phyloP scores from a whole-genome alignment of 2,797 vertebrate genomes.

The Psittacula echo region DNA sequence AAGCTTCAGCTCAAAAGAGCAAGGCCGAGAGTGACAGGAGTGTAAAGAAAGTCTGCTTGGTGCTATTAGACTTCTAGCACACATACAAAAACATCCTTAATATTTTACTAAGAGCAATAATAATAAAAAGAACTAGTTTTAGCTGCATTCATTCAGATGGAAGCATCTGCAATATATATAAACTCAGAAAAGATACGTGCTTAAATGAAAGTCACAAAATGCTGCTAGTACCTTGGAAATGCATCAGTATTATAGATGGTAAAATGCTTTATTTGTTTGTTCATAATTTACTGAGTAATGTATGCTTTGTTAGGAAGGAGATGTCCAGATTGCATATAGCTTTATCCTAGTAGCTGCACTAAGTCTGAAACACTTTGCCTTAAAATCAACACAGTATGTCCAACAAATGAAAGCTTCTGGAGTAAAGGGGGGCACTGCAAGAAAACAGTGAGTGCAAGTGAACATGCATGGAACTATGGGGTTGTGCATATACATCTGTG shows the following conservation, averaged over 20 bases:
- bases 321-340: not conserved
- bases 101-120: not conserved
- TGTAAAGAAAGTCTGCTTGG: not conserved
- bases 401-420: not conserved
- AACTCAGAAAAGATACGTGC: not conserved
- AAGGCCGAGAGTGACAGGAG: not conserved
- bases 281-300: not conserved
- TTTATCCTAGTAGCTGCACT: not conserved
- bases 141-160: not conserved
- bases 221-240: not conserved
- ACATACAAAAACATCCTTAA: not conserved
- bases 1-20: not conserved
- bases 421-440: not conserved
- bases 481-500: fast-evolving
- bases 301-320: not conserved
- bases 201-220: not conserved
- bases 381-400: not conserved
- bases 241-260: fast-evolving
- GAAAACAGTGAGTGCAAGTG: not conserved
- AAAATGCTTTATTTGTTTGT: not conserved
- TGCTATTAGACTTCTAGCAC: not conserved
- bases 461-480: fast-evolving
- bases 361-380: not conserved
- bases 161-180: not conserved
- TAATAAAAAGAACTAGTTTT: not conserved